phyloP scores from a whole-genome alignment of 2,888 invertebrate species.

The Orthonevra nobilis region DNA sequence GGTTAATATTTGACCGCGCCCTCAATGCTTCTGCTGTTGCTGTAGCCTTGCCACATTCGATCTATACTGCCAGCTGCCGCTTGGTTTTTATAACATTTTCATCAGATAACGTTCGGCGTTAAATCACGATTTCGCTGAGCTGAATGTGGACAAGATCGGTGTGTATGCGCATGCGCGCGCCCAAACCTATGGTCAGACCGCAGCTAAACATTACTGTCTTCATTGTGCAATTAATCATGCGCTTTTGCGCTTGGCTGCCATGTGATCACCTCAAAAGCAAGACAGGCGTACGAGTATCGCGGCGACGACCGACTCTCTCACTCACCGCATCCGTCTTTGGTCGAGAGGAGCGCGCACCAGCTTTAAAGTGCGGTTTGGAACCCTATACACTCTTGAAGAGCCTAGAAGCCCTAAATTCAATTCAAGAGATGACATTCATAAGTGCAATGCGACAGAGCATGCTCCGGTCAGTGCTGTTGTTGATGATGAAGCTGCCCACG shows the following conservation, averaged over 20 bases:
- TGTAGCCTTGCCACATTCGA: too few relatives aligned
- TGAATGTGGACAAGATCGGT: conserved; percentile 50
- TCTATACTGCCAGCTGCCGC: conserved; percentile 1
- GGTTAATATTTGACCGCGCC: conserved; percentile 54
- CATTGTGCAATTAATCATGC: conserved; percentile 68
- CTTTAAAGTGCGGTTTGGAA: conserved; percentile 15
- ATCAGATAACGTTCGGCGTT: conserved; percentile 65
- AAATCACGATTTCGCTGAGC: conserved; percentile 65
- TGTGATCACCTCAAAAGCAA: conserved; percentile 30
- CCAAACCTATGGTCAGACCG: conserved; percentile 48
- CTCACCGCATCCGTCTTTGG: too few relatives aligned
- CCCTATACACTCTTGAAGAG: conserved; percentile 14
- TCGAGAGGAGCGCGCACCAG: too few relatives aligned
- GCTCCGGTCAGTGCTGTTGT: background rate
- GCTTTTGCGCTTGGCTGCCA: conserved; percentile 46
- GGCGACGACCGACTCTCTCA: conserved; percentile 46
- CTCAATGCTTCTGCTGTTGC: conserved; percentile 23
- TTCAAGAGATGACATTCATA: conserved; percentile 59
- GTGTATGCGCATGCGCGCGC: conserved; percentile 28
- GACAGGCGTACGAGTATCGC: conserved; percentile 1
- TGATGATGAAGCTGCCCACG: conserved; percentile 30
- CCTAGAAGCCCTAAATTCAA: conserved; percentile 48
- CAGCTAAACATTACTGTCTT: conserved; percentile 61
- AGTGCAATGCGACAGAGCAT: conserved; percentile 44
- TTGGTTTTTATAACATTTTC: conserved; percentile 43